A percentile compares a stretch with the other conserved stretches of the same genome.
These are phyloP conservation scores for human (Homo sapiens) DNA, from an alignment of 2,113 vertebrate species.

Conservation along the genomic window DNA sequence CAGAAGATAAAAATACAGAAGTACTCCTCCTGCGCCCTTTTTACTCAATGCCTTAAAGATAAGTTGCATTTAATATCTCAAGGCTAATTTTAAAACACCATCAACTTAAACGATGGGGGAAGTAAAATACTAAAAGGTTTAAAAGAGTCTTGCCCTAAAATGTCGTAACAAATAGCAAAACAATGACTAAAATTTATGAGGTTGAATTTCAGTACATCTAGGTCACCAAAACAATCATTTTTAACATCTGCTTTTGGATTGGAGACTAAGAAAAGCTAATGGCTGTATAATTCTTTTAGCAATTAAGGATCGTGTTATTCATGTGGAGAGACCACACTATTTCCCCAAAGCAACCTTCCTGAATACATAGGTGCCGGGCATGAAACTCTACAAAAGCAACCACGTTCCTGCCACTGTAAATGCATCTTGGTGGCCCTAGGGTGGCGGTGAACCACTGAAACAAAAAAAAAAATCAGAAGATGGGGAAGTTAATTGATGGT, in stretches of 20 bases:
- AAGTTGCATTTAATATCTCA: neutral
- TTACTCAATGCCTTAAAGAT: constrained; percentile 5
- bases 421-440: neutral
- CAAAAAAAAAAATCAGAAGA: constrained; percentile 53
- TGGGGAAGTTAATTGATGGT: constrained; percentile 57
- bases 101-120: neutral
- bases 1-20: neutral
- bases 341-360: neutral
- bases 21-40: neutral
- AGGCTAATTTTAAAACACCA: constrained; percentile 27
- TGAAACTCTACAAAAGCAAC: constrained; percentile 26
- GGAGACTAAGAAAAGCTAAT: constrained; percentile 16
- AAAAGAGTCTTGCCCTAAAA: neutral
- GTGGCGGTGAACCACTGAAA: constrained; percentile 63
- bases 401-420: constrained; percentile 55
- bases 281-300: neutral
- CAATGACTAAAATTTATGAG: neutral
- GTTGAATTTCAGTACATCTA: neutral
- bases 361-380: neutral
- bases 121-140: constrained; percentile 5
- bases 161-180: constrained; percentile 15
- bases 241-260: neutral
- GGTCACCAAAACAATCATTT: constrained; percentile 9
- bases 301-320: neutral
- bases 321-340: neutral